These are phyloP conservation scores for Gyrodactylus bullatarudis DNA, from an alignment of 1,140 invertebrate species.

Conservation along the genomic window DNA sequence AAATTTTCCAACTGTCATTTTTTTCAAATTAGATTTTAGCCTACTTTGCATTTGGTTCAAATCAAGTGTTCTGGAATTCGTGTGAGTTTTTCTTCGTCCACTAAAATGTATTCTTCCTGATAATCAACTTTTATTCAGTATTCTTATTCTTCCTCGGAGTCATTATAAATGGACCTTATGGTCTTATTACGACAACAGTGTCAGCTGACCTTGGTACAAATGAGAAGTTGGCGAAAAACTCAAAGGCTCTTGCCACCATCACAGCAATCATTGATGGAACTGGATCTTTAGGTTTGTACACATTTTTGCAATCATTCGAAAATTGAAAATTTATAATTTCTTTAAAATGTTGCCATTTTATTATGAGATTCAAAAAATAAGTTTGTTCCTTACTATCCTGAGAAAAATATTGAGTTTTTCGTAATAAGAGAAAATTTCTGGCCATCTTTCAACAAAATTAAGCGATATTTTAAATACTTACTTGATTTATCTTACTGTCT, in stretches of 20 bases:
- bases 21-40: conserved; percentile 46
- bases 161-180: conserved; percentile 70
- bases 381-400: neutral
- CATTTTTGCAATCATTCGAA: neutral
- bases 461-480: no score
- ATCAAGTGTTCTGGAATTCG: conserved; percentile 26
- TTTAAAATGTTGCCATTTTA: neutral
- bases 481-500: no score
- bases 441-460: no score
- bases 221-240: conserved; percentile 39
- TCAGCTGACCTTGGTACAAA: conserved; percentile 68
- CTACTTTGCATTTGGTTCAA: conserved; percentile 35
- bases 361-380: neutral
- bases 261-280: conserved; percentile 85
- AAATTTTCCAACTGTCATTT: no score
- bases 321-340: neutral
- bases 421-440: no score
- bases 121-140: conserved; percentile 13
- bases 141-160: conserved; percentile 40
- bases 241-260: conserved; percentile 62
- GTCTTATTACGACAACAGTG: conserved; percentile 70
- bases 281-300: conserved; percentile 39
- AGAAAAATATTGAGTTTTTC: neutral
- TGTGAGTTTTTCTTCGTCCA: conserved; percentile 10
- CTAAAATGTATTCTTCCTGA: neutral